These are phyloP conservation scores for Halcyon malimbica DNA, from an alignment of 2,113 vertebrate genomes.

Conservation along the genomic window DNA sequence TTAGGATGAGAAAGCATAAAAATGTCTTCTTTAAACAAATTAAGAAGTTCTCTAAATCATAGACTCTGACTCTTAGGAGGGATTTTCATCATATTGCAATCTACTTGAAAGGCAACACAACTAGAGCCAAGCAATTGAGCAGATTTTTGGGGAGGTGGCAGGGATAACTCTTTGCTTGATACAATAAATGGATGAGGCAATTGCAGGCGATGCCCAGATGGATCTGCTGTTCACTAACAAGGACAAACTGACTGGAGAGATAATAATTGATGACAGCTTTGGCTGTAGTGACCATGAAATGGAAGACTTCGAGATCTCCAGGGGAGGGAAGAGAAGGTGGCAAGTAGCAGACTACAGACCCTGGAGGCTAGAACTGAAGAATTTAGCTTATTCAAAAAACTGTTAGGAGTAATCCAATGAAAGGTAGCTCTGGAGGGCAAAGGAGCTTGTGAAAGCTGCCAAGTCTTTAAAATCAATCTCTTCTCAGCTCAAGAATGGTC, in stretches of 20 bases:
- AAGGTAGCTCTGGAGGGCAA: not conserved
- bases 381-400: not conserved
- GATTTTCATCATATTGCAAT: not conserved
- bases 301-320: not conserved
- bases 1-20: not conserved
- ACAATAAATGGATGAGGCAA: not conserved
- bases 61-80: not conserved
- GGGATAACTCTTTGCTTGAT: not conserved
- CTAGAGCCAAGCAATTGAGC: not conserved
- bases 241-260: not conserved
- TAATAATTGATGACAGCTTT: not conserved
- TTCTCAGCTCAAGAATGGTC: not conserved
- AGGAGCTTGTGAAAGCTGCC: not conserved
- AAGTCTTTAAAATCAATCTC: not conserved
- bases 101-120: not conserved
- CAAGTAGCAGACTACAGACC: not conserved
- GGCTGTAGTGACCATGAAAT: not conserved
- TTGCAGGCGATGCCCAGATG: not conserved
- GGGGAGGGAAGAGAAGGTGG: not conserved
- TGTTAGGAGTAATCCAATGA: not conserved
- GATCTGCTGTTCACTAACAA: not conserved
- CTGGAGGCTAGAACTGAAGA: not conserved
- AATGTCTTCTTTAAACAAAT: not conserved
- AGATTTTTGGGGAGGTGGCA: not conserved
- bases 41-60: not conserved